Conservation (phyloP, 64 coral and sea anemone species). For the Actinia equina region DNA sequence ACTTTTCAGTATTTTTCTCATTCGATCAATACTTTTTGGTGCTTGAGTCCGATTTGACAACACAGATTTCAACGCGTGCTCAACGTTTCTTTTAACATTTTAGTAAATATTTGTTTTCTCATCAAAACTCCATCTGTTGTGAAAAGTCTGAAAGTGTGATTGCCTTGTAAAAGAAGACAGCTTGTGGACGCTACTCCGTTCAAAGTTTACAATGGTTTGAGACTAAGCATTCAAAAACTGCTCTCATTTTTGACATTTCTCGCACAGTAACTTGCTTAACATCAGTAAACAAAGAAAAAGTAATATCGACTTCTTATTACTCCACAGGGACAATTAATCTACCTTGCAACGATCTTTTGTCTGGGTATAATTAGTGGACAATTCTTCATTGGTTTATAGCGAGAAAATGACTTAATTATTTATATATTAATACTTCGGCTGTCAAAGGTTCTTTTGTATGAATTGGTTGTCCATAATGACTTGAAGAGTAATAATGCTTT, state of each 20-base stretch:
- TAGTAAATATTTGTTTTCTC: not conserved
- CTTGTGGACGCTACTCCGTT: not conserved
- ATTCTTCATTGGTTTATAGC: constrained; percentile 9
- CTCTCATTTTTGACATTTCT: not conserved
- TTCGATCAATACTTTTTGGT: not conserved
- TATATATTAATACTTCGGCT: not conserved
- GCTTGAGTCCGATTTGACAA: not conserved
- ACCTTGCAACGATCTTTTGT: not conserved
- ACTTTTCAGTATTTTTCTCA: not conserved
- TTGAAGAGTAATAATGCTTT: not conserved
- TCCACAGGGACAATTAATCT: not conserved
- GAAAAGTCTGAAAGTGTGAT: not conserved
- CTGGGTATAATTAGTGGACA: constrained; percentile 9
- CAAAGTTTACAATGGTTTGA: not conserved
- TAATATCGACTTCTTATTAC: not conserved
- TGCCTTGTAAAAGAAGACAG: not conserved
- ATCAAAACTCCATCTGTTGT: not conserved
- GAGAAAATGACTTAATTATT: not conserved
- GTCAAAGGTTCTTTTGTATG: not conserved
- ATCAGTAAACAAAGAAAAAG: not conserved
- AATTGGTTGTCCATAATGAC: not conserved
- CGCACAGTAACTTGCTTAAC: not conserved
- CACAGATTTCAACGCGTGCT: not conserved
- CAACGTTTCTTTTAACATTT: no score
- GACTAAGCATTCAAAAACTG: not conserved